phyloP scores from a whole-genome alignment of 2,113 vertebrate genomes.

The Otocyon megalotis region DNA sequence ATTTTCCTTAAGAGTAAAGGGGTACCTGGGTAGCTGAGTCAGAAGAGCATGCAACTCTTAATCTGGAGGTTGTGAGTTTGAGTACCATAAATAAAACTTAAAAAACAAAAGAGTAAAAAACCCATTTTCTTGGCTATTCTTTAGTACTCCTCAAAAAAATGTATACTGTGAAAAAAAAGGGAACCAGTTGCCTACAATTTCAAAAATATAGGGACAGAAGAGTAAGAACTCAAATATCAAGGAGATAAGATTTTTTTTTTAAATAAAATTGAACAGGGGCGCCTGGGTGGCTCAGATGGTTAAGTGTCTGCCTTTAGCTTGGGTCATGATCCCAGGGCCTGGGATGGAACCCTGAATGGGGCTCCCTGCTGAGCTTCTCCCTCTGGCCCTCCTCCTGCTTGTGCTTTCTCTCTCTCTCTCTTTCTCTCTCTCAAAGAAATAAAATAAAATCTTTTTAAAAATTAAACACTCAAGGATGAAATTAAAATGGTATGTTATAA shows the following conservation, averaged over 20 bases:
- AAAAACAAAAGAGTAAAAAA: not conserved
- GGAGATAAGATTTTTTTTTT: not conserved
- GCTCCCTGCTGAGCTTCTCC: too few species aligned
- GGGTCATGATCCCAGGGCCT: too few species aligned
- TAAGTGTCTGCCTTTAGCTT: too few species aligned
- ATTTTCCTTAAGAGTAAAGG: slow-evolving; percentile 43
- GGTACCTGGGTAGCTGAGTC: not conserved
- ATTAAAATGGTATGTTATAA: slow-evolving; percentile 51
- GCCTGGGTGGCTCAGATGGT: too few species aligned
- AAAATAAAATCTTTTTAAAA: not conserved
- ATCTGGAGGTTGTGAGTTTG: not conserved
- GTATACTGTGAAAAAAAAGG: not conserved
- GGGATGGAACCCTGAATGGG: too few species aligned
- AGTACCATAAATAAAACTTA: not conserved
- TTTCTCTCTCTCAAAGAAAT: not conserved
- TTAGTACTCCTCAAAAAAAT: slow-evolving; percentile 23
- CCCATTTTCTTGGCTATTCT: not conserved
- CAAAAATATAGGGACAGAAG: not conserved
- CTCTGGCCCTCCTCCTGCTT: too few species aligned
- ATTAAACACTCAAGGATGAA: slow-evolving; percentile 49
- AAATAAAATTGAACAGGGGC: not conserved
- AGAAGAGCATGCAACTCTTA: not conserved
- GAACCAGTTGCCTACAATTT: not conserved
- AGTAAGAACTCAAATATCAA: not conserved
- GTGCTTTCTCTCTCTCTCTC: too few species aligned